A percentile compares a stretch with the other conserved stretches of the same genome.
These are phyloP conservation scores for Palythoa grandis DNA, from an alignment of 92 coral and sea anemone species.

Conservation along the genomic window DNA sequence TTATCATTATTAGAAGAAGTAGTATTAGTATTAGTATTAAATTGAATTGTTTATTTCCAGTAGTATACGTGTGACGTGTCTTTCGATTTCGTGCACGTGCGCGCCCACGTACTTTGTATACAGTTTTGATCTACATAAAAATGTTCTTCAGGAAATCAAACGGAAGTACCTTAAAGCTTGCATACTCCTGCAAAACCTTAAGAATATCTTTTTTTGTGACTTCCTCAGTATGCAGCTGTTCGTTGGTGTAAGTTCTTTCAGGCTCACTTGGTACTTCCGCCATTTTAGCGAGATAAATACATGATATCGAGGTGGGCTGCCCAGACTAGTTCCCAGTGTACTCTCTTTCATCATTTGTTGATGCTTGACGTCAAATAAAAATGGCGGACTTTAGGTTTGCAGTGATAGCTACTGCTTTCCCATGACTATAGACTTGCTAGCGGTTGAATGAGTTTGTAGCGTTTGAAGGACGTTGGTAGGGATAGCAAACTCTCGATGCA, in stretches of 20 bases:
- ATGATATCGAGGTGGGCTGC: conserved; percentile 58
- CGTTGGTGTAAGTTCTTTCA: conserved; percentile 74
- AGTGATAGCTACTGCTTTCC: neutral
- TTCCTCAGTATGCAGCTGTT: conserved; percentile 86
- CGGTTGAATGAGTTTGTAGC: conserved; percentile 4
- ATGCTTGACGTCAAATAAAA: conserved; percentile 14
- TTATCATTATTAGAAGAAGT: no score
- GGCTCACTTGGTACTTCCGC: conserved; percentile 76
- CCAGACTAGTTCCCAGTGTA: conserved; percentile 10
- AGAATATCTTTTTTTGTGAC: conserved; percentile 97
- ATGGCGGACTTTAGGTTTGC: conserved; percentile 52
- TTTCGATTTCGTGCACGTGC: neutral
- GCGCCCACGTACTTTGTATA: neutral
- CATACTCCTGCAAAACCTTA: conserved; percentile 92
- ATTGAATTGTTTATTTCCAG: no score
- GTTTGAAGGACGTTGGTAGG: neutral
- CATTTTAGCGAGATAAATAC: conserved; percentile 59
- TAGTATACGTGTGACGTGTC: conserved; percentile 18
- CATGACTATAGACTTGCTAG: neutral
- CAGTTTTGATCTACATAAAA: neutral
- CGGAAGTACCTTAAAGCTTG: conserved; percentile 76
- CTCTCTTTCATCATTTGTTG: neutral
- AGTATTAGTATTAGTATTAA: no score
- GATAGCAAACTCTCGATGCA: conserved; percentile 61
- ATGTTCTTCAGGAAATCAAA: neutral